phyloP scores from a whole-genome alignment of 1,140 invertebrate species.

The Lepidurus couesii region DNA sequence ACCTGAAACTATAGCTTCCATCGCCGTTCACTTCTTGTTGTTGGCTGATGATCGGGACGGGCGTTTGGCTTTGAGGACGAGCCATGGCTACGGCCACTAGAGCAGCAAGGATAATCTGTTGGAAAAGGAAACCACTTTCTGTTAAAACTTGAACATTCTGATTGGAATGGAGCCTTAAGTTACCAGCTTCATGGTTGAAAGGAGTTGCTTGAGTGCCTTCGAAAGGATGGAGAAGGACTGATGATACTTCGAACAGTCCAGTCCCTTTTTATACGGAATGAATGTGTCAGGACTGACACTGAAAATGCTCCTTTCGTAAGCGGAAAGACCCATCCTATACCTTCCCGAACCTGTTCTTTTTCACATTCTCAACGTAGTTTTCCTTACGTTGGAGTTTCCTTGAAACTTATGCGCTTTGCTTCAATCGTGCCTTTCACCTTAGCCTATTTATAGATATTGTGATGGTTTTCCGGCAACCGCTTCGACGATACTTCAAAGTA shows the following conservation, averaged over 20 bases:
- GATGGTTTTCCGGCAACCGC: no score
- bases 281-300: neutral
- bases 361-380: neutral
- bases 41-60: slow-evolving; percentile 29
- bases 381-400: neutral
- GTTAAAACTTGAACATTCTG: neutral
- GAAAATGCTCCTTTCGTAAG: neutral
- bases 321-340: neutral
- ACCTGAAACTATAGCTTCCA: slow-evolving; percentile 31
- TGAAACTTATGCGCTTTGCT: neutral
- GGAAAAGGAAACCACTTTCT: neutral
- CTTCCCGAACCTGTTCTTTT: neutral
- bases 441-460: no score
- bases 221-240: neutral
- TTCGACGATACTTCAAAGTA: no score
- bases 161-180: neutral
- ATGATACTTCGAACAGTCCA: neutral
- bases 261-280: neutral
- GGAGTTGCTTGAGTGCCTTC: neutral
- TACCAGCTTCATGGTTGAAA: neutral
- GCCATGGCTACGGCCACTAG: slow-evolving; percentile 27
- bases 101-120: slow-evolving; percentile 32
- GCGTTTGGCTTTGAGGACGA: slow-evolving; percentile 24
- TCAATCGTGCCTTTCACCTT: neutral
- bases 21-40: slow-evolving; percentile 32